phyloP scores from a whole-genome alignment of 2,888 invertebrate species.

The Drosophila mayaguana region DNA sequence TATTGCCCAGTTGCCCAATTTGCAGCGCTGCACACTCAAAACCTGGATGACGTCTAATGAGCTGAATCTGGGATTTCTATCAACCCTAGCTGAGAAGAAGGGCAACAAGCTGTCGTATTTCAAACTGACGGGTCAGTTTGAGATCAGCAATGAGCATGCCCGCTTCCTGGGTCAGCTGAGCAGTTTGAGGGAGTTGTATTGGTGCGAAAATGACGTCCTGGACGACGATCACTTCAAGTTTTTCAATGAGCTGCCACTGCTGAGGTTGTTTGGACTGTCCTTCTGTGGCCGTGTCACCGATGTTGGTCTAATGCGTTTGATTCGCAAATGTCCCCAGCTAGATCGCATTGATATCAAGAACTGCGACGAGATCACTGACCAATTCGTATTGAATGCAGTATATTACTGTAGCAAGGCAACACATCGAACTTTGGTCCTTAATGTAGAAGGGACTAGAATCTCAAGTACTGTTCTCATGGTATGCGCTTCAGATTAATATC shows the following conservation, averaged over 20 bases:
- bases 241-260: slow-evolving; percentile 52
- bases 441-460: slow-evolving; percentile 52
- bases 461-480: slow-evolving; percentile 41
- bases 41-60: slow-evolving; percentile 70
- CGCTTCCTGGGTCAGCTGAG: slow-evolving; percentile 57
- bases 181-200: slow-evolving; percentile 51
- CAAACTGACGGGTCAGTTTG: slow-evolving; percentile 62
- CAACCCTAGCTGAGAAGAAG: slow-evolving; percentile 44
- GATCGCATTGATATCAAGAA: slow-evolving; percentile 46
- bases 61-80: slow-evolving; percentile 59
- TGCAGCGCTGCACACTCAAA: slow-evolving; percentile 62
- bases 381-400: slow-evolving; percentile 60
- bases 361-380: slow-evolving; percentile 59
- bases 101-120: slow-evolving; percentile 52
- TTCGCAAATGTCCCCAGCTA: slow-evolving; percentile 53
- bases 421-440: slow-evolving; percentile 36
- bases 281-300: slow-evolving; percentile 58
- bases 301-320: slow-evolving; percentile 50
- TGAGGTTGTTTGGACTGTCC: slow-evolving; percentile 37
- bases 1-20: slow-evolving; percentile 58
- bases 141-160: slow-evolving; percentile 61
- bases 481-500: not conserved
- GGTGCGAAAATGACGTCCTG: slow-evolving; percentile 57
- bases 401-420: slow-evolving; percentile 35
- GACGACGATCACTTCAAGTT: slow-evolving; percentile 66